Percentiles rank a stretch among this genome's conserved stretches.
Conservation (phyloP, 2,888 invertebrate genomes). For the Netelia virgata region DNA sequence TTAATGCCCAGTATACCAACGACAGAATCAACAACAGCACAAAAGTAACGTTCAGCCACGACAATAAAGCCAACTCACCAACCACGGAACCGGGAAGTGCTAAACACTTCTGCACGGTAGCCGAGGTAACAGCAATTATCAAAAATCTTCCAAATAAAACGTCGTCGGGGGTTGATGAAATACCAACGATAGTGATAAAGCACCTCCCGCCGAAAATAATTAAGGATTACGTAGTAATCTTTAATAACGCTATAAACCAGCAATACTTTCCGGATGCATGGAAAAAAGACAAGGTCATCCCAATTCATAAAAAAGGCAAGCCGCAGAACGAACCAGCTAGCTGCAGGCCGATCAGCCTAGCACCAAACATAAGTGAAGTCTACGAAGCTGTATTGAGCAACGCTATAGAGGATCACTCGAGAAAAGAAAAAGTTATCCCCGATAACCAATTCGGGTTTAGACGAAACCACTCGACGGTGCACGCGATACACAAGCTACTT, state of each 20-base stretch:
- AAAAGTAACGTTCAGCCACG: neutral
- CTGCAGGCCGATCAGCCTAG: slow-evolving; percentile 64
- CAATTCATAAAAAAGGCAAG: slow-evolving; percentile 51
- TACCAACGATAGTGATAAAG: slow-evolving; percentile 60
- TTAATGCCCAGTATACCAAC: slow-evolving; percentile 12
- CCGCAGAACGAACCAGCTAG: slow-evolving; percentile 46
- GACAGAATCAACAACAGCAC: neutral
- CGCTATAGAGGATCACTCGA: slow-evolving; percentile 4
- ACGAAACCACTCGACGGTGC: slow-evolving; percentile 46
- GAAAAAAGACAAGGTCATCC: slow-evolving; percentile 56
- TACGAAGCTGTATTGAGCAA: slow-evolving; percentile 45
- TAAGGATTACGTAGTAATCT: slow-evolving; percentile 20
- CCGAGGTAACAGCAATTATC: slow-evolving; percentile 16
- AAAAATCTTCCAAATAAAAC: slow-evolving; percentile 62
- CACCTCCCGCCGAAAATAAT: slow-evolving; percentile 46
- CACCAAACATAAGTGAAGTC: slow-evolving; percentile 51
- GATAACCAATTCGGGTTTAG: slow-evolving; percentile 62
- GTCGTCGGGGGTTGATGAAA: slow-evolving; percentile 54
- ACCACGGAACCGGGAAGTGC: neutral
- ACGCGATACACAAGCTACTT: slow-evolving; percentile 57
- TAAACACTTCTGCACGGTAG: slow-evolving; percentile 5
- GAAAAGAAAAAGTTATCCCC: slow-evolving; percentile 26
- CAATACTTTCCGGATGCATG: slow-evolving; percentile 48
- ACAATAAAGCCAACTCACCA: neutral
- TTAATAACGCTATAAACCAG: slow-evolving; percentile 59